phyloP scores from a whole-genome alignment of 2,888 invertebrate species.

The Choreutis nemorana region DNA sequence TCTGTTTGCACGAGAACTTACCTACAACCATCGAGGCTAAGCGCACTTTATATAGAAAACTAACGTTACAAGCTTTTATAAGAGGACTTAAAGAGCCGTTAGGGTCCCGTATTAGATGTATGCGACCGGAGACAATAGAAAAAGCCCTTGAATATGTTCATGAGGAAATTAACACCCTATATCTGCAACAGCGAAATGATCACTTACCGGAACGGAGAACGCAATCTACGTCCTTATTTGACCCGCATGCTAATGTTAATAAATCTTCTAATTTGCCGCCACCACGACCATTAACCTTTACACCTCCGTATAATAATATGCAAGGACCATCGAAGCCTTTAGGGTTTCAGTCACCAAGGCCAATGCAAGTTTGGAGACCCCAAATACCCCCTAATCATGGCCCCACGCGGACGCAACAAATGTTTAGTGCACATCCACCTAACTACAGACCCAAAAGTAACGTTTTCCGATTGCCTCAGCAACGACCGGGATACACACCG shows the following conservation, averaged over 20 bases:
- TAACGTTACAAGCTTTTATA: conserved; percentile 1
- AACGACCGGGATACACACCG: neutral
- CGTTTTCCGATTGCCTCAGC: neutral
- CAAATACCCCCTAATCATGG: neutral
- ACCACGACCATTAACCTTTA: neutral
- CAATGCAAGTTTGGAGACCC: too few species aligned
- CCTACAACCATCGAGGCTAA: conserved; percentile 2
- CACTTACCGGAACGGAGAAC: neutral
- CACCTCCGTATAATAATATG: neutral
- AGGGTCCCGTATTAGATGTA: neutral
- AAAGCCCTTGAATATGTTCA: conserved; percentile 2
- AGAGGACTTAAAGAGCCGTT: neutral
- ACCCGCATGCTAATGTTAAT: too few species aligned
- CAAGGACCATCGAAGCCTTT: neutral
- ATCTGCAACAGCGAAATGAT: neutral
- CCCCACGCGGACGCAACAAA: neutral
- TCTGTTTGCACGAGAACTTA: too few species aligned
- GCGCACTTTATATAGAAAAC: conserved; percentile 4
- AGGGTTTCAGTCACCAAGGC: neutral
- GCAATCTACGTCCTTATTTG: neutral
- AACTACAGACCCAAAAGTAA: neutral
- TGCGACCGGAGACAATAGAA: conserved; percentile 1
- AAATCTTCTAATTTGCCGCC: neutral
- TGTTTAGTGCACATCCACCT: neutral
- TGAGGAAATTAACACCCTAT: neutral